Evolutionary conservation across 1,140 invertebrate genomes (phyloP).

Genomic region (Drosophila pachea): DNA sequence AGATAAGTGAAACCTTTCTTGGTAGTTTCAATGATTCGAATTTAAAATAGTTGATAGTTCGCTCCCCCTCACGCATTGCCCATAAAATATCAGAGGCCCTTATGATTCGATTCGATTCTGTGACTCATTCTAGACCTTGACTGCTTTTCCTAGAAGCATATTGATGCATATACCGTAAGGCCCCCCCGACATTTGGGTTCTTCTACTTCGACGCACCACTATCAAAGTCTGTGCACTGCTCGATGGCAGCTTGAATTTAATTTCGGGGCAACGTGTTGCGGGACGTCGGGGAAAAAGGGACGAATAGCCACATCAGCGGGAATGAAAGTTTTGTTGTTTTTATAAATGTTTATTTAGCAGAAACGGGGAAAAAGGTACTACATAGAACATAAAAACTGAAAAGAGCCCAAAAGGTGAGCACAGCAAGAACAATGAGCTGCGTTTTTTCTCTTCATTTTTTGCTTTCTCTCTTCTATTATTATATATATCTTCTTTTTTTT

Average conservation of each 20-base stretch:
- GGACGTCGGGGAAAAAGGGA: conserved; percentile 13
- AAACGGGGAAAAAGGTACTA: conserved; percentile 28
- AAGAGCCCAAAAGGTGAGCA: conserved; percentile 60
- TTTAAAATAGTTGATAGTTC: not conserved
- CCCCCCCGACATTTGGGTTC: conserved; percentile 39
- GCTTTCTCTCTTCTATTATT: no score
- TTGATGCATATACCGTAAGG: no score
- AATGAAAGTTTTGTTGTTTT: conserved; percentile 67
- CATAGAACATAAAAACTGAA: conserved; percentile 28
- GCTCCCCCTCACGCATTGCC: no score
- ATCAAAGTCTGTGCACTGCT: conserved; percentile 54
- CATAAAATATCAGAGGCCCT: no score
- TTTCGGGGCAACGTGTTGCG: conserved; percentile 40
- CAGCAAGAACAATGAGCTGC: conserved; percentile 31
- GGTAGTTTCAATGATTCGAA: not conserved
- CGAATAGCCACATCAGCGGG: conserved; percentile 57
- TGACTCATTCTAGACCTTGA: no score
- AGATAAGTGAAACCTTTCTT: conserved; percentile 25
- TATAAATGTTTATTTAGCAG: conserved; percentile 76
- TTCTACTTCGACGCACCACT: conserved; percentile 44
- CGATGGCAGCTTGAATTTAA: conserved; percentile 65
- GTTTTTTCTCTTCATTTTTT: no score
- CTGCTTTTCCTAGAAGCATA: no score
- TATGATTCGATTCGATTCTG: no score
- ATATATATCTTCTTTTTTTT: no score